Evolutionary conservation across 2,888 invertebrate species (phyloP), one percentile per base, ranked within the genome.

Genomic region (Eristalinus aeneus): DNA sequence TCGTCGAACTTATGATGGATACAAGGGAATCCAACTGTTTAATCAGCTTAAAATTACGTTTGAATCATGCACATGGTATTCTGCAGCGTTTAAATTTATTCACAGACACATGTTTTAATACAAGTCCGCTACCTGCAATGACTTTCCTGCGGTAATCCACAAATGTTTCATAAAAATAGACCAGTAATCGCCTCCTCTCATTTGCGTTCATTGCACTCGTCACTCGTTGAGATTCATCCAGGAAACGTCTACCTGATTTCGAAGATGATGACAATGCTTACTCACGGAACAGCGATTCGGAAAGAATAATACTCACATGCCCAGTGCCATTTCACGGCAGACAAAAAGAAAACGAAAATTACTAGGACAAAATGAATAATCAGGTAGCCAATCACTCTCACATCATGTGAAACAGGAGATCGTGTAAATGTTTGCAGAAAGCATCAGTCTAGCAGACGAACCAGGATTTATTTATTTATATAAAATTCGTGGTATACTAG

Each of bases 351-450:
- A 27, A 27, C 27, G 5, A 27, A 64, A 64, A 4, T 72, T 67
- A 72, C 61, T 46, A 36, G 34, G 53, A 46, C 39, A 65, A 71
- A 65, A 53, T 34, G 60, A 34, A 53, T 68, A n/a, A n/a, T 27
- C n/a, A 39, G 39, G n/a, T 12, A n/a, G 39, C 12, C 39, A 39
- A 0, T 39, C 11, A 10, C 3, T n/a, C 39, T 9, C 39, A 39
- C 12, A 12, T 39, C n/a, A 12, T n/a, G 12, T n/a, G 16, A 39
- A n/a, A 12, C 39, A 3, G 3, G 39, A 39, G n/a, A 6, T 39
- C 39, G 12, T 11, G 11, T 12, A 39, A 39, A 39, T 39, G 16
- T n/a, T 12, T 12, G 27, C 27, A 27, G 27, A 27, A 27, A 27
- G 27, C 5, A 5, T 27, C 5, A 5, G 2, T 12, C n/a, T 4